A percentile compares a stretch with the other conserved stretches of the same genome.
These are phyloP conservation scores for Scarus forsteni DNA, from an alignment of 2,797 vertebrate species.

Conservation along the genomic window DNA sequence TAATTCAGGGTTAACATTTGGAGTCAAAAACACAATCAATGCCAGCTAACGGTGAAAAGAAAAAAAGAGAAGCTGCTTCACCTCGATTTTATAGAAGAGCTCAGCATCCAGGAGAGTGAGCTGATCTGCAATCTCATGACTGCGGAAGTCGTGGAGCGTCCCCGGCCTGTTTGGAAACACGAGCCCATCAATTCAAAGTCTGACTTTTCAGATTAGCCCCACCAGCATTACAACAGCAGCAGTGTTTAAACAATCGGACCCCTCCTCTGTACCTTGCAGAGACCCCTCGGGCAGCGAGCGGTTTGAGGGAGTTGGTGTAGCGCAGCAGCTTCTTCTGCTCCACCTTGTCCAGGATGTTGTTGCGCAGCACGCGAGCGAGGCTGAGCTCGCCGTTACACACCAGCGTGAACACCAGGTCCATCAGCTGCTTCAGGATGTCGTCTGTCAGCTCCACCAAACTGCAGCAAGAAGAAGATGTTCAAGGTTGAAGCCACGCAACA, in stretches of 20 bases:
- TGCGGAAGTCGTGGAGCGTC: conserved; percentile 97
- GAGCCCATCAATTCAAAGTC: background rate
- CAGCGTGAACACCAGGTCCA: conserved; percentile 96
- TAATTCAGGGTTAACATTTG: background rate
- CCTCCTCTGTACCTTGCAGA: conserved; percentile 90
- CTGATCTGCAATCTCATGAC: conserved; percentile 97
- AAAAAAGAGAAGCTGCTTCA: conserved; percentile 15
- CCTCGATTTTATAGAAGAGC: conserved; percentile 99
- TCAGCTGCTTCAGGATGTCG: conserved; percentile 95
- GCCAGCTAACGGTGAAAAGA: background rate
- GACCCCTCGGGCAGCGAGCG: conserved; percentile 93
- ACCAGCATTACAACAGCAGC: background rate
- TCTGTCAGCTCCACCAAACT: conserved; percentile 97
- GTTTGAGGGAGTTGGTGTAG: conserved; percentile 92
- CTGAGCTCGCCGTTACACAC: conserved; percentile 97
- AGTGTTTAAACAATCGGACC: background rate
- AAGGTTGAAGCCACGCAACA: no score
- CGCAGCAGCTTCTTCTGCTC: conserved; percentile 95
- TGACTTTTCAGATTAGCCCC: background rate
- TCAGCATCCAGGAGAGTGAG: conserved; percentile 96
- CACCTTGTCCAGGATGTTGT: conserved; percentile 97
- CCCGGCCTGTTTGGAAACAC: conserved; percentile 87
- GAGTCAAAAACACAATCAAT: background rate
- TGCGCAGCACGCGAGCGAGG: conserved; percentile 94
- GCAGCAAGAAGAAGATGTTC: background rate